Evolutionary conservation across 2,113 vertebrate species (phyloP), one percentile per base, ranked within the genome.

Genomic region (Poecile atricapillus): DNA sequence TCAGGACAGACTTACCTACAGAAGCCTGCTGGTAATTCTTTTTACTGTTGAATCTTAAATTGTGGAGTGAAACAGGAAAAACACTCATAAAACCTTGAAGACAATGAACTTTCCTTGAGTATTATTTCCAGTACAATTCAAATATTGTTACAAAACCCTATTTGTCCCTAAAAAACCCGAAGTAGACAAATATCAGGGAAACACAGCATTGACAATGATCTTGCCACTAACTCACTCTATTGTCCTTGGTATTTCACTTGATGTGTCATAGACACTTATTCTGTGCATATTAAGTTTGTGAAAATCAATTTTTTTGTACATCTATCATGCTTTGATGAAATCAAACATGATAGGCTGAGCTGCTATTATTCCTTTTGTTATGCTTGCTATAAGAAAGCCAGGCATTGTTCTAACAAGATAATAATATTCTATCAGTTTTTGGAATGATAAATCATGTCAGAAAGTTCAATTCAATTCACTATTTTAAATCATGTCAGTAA

Each of bases 401-500:
- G 50, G 50, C 11, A 86, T 77, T 76, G n/a, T 88, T 93, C 63
- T 84, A 95, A 93, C 41, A 79, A 47, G 59, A 82, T 39, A 71
- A 91, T 55, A 33, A 64, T 73, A 76, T 74, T 85, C 62, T 50
- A 71, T 60, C 84, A 55, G 6, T 35, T 64, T 62, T 76, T 88
- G 23, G n/a, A 79, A 79, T 28, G 43, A 81, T 74, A 91, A 94
- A 94, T 88, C 84, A 91, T 30, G 49, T 85, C 83, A 90, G 67
- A 92, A 94, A 89, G 37, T 77, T 83, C 53, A 94, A 87, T 50
- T 79, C 37, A 60, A 92, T 79, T 78, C 41, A 87, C 91, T 90
- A 83, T 80, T 95, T 91, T 90, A 95, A 90, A 92, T 77, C n/a
- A 74, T 18, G 24, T 83, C 77, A 89, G 70, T 84, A 95, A 96